phyloP scores from a whole-genome alignment of 2,888 invertebrate genomes.

The Drepana falcataria region DNA sequence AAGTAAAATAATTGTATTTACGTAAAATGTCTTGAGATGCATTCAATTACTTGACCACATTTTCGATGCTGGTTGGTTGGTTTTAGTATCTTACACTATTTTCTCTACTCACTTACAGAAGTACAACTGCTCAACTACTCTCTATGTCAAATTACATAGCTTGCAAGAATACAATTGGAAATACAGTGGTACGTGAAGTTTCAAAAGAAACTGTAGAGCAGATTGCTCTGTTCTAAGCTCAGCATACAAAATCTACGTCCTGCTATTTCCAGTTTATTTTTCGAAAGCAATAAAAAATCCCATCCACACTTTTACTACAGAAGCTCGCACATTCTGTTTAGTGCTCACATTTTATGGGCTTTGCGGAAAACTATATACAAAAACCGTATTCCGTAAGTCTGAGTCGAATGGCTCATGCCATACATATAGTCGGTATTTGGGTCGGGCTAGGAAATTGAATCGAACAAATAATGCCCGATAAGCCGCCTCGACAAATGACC shows the following conservation, averaged over 20 bases:
- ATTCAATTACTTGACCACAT: too few species aligned
- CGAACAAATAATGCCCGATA: slow-evolving; percentile 17
- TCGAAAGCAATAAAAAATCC: background rate
- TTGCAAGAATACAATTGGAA: too few species aligned
- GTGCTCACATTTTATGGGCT: slow-evolving; percentile 9
- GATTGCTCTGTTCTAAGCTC: background rate
- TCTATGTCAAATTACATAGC: too few species aligned
- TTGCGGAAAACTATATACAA: slow-evolving; percentile 13
- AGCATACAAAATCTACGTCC: background rate
- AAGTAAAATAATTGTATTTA: too few species aligned
- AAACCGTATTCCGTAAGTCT: slow-evolving; percentile 7
- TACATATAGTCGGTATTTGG: slow-evolving; percentile 13
- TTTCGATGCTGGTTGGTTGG: too few species aligned
- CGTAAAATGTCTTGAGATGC: too few species aligned
- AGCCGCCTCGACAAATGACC: slow-evolving; percentile 40
- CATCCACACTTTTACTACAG: background rate
- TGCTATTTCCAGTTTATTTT: background rate
- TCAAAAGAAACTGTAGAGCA: too few species aligned
- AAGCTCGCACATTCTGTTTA: slow-evolving; percentile 1
- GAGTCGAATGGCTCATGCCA: background rate
- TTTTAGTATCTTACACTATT: too few species aligned
- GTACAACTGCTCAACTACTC: too few species aligned
- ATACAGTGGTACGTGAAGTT: too few species aligned
- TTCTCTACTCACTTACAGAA: too few species aligned
- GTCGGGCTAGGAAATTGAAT: slow-evolving; percentile 12